A percentile compares a stretch with the other conserved stretches of the same genome.
phyloP scores from a whole-genome alignment of 2,797 vertebrate species.

The Lepidocolaptes lacrymiger region DNA sequence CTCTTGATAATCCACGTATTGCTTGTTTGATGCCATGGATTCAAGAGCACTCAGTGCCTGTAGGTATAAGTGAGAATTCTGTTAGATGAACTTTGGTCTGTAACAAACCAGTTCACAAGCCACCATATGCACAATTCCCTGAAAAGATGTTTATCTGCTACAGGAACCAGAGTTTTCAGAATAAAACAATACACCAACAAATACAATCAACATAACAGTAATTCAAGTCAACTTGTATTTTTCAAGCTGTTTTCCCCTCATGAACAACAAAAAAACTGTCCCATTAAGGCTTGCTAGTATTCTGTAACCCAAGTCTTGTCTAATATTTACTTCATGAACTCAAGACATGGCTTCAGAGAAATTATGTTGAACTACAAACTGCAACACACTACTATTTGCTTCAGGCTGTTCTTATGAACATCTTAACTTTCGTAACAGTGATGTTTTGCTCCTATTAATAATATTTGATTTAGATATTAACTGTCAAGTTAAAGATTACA shows the following conservation, averaged over 20 bases:
- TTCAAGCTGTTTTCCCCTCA: background rate
- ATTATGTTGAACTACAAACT: background rate
- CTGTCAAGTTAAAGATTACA: background rate
- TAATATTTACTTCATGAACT: background rate
- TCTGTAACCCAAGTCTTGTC: background rate
- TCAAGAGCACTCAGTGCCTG: conserved; percentile 88
- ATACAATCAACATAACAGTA: background rate
- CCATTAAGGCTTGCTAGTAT: background rate
- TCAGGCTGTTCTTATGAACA: background rate
- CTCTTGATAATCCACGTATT: conserved; percentile 88
- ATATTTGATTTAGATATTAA: background rate
- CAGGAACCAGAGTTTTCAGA: background rate
- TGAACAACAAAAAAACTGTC: background rate
- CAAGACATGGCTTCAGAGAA: background rate
- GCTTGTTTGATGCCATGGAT: conserved; percentile 87
- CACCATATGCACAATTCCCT: background rate
- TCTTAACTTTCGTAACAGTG: background rate
- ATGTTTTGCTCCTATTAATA: background rate
- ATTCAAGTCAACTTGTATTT: background rate
- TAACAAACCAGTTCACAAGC: background rate
- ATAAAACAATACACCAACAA: background rate
- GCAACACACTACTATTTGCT: background rate
- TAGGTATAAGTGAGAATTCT: background rate
- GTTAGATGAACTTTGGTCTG: background rate
- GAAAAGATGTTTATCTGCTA: background rate